Conservation (phyloP, 2,888 invertebrate species). For the Ennomos quercinarius region DNA sequence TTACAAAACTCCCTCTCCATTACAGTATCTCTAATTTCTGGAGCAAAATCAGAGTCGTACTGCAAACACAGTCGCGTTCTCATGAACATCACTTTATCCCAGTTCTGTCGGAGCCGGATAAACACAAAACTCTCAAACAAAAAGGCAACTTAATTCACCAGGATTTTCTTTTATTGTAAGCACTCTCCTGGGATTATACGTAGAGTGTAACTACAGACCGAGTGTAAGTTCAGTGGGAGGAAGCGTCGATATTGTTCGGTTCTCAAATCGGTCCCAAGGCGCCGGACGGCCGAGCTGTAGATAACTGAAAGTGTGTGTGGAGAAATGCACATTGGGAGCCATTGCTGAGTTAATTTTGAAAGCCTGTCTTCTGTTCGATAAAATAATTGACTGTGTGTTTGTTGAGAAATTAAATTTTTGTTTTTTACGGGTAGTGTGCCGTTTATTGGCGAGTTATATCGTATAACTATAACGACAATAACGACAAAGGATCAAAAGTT, state of each 20-base stretch:
- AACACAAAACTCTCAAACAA: conserved; percentile 34
- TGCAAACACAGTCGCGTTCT: conserved; percentile 26
- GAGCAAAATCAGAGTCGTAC: conserved; percentile 19
- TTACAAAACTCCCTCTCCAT: conserved; percentile 13
- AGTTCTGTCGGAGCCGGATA: conserved; percentile 17
- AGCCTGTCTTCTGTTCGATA: conserved; percentile 8
- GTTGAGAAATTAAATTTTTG: not conserved
- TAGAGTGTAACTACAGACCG: not conserved
- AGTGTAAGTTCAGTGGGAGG: conserved; percentile 15
- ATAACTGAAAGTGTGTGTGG: conserved; percentile 9
- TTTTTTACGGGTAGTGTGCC: too few relatives aligned
- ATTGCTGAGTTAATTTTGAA: conserved; percentile 21
- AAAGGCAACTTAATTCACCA: conserved; percentile 31
- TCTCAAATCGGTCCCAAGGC: conserved; percentile 25
- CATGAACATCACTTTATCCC: conserved; percentile 28
- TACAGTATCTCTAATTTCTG: conserved; percentile 16
- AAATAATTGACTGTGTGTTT: conserved; percentile 1
- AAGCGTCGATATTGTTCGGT: conserved; percentile 36
- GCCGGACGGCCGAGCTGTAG: conserved; percentile 5
- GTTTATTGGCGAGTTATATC: too few relatives aligned
- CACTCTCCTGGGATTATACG: conserved; percentile 23
- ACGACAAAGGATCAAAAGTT: too few relatives aligned
- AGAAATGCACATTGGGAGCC: conserved; percentile 23
- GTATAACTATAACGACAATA: too few relatives aligned
- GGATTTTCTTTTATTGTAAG: conserved; percentile 36